Percentiles rank a stretch among this genome's conserved stretches.
These are phyloP conservation scores for Elephas maximus DNA, from an alignment of 2,113 vertebrate genomes.

Conservation along the genomic window DNA sequence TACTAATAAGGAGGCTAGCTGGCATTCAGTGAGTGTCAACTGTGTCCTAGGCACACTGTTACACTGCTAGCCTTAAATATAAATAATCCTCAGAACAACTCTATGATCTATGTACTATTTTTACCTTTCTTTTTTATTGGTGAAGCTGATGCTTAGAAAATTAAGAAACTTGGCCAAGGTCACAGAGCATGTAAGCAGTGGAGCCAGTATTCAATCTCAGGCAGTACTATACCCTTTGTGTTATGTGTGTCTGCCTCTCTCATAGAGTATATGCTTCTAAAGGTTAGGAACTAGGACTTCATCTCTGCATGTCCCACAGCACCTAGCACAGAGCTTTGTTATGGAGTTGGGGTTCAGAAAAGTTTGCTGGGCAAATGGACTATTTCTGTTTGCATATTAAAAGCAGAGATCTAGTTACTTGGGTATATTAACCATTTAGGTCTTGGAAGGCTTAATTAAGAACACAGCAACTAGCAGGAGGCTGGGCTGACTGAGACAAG, in stretches of 20 bases:
- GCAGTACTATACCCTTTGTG: not conserved
- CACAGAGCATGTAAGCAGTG: not conserved
- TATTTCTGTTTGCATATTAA: constrained; percentile 29
- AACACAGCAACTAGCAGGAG: constrained; percentile 24
- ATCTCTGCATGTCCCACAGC: not conserved
- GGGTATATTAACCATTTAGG: not conserved
- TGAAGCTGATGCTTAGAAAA: constrained; percentile 18
- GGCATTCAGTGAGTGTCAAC: not conserved
- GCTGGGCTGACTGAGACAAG: not conserved
- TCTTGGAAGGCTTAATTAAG: constrained; percentile 23
- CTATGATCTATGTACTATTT: not conserved
- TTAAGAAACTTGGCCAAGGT: constrained; percentile 1
- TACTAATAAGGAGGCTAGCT: not conserved
- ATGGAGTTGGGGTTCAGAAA: not conserved
- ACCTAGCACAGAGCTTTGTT: not conserved
- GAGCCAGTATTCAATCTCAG: not conserved
- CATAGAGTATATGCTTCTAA: not conserved
- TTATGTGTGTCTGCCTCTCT: not conserved
- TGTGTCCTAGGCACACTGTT: not conserved
- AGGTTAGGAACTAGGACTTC: not conserved
- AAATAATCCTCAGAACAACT: not conserved
- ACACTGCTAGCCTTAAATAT: not conserved
- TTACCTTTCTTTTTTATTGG: not conserved
- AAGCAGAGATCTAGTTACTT: not conserved
- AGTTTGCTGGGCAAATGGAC: not conserved